These are phyloP conservation scores for Epinephelus fuscoguttatus DNA, from an alignment of 2,113 vertebrate species.

Conservation along the genomic window DNA sequence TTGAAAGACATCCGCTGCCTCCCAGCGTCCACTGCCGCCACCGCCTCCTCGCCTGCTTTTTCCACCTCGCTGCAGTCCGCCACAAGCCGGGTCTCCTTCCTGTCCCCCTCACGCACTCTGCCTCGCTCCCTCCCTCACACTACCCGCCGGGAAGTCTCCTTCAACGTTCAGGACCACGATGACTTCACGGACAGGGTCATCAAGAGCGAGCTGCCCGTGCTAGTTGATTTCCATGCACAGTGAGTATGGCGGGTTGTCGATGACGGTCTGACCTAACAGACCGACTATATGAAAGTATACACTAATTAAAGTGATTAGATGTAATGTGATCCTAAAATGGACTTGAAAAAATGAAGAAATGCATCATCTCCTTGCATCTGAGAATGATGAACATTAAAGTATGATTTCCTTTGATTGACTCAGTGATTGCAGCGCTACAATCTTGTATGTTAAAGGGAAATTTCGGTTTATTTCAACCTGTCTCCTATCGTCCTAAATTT, in stretches of 20 bases:
- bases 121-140: constrained; percentile 54
- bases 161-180: constrained; percentile 93
- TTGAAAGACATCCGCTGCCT: constrained; percentile 64
- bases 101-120: constrained; percentile 55
- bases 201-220: constrained; percentile 91
- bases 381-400: too few species aligned
- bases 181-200: constrained; percentile 96
- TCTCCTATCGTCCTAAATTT: too few species aligned
- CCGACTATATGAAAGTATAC: neutral
- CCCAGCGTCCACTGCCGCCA: constrained; percentile 27
- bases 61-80: constrained; percentile 58
- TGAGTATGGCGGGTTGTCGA: constrained; percentile 81
- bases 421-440: too few species aligned
- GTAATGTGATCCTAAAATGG: too few species aligned
- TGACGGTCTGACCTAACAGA: neutral
- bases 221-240: constrained; percentile 97
- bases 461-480: too few species aligned
- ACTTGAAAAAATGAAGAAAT: too few species aligned
- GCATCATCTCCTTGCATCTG: too few species aligned
- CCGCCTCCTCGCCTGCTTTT: constrained; percentile 37
- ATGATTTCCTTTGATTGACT: too few species aligned
- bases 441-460: too few species aligned
- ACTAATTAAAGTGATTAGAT: neutral
- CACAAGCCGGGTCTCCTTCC: constrained; percentile 38
- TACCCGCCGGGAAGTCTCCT: constrained; percentile 79